Base-by-base conservation (phyloP, 2,888 invertebrate species). In the Stenodera caucasica region DNA sequence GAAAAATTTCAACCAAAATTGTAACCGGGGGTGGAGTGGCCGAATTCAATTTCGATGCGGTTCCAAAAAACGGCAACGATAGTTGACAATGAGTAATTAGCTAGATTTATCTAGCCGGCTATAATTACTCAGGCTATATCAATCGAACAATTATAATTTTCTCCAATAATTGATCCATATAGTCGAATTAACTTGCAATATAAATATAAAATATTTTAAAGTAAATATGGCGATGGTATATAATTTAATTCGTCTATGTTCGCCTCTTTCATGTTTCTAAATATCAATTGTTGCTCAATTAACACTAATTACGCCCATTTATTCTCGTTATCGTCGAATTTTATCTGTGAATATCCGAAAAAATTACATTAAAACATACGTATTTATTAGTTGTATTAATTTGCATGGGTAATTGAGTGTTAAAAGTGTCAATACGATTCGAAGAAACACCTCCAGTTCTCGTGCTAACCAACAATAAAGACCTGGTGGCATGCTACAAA, bases 51-150 rank as follows among this genome's bases (percentile, higher is more conserved):
- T 2, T 30, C 9, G 52, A 33, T 14, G 15, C 18, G 7, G 15
- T 21, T 33, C n/a, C 21, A 32, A 18, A 52, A 52, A 52, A 52
- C 32, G 32, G 18, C 32, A 21, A 52, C 30, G 11, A 50, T 15
- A 18, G 33, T 33, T 33, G 52, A 52, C 52, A 52, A 52, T 52
- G 52, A 52, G 14, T 52, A 15, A 52, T 52, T 32, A 14, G 18
- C 7, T 12, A 8, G 15, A 52, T 30, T 11, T 21, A 51, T 14
- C 30, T 51, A 7, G 8, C 12, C 52, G 52, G 6, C 32, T 15
- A 18, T 15, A 32, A 45, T 45, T 45, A 45, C 11, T 21, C 21
- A 45, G 1, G 21, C 11, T 45, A 11, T 21, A 45, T 14, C 18
- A 40, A 40, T 40, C 18, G 40, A 18, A 18, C 45, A 45, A n/a